Evolutionary conservation across 2,113 vertebrate species (phyloP), one percentile per base, ranked within the genome.

Genomic region (Scopus umbretta): DNA sequence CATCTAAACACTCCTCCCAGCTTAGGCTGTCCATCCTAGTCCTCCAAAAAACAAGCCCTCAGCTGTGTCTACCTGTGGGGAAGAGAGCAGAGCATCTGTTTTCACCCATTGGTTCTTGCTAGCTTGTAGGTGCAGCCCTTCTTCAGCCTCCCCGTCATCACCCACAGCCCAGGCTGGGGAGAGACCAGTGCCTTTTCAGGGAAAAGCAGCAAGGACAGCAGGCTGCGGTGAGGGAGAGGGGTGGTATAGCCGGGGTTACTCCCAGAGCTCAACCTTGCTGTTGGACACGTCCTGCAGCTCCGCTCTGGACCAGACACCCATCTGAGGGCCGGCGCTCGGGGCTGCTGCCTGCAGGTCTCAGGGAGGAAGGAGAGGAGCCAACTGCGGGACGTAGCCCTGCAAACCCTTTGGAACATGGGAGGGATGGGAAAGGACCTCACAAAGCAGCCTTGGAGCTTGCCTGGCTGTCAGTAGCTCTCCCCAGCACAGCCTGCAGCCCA

Each of bases 271-370:
- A 74, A 2, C n/a, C 29, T 43, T 38, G 21, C 4, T 45, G 23
- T 2, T 42, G 65, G 53, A 61, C 23, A 4, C 0, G 5, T 26
- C 15, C 78, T 36, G 68, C 36, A 78, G 90, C 92, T 83, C 53
- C 3, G 4, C 91, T 71, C 56, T 9, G n/a, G 52, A 49, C 16
- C 67, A 29, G 70, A 19, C 40, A 30, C 62, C 40, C 0, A 0
- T 36, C 38, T 21, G 49, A 58, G 43, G 36, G 22, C 27, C 63
- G 67, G 1, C 1, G 0, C 0, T 38, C 2, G 1, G 52, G 38
- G 58, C 52, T 42, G 52, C 52, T 56, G 74, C 53, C 59, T 0
- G 3, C 0, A 11, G 55, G 55, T 52, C 42, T 2, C 1, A 2
- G 80, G 30, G 42, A 38, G 23, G 36, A 72, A 73, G 53, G 10